phyloP scores from a whole-genome alignment of 2,888 invertebrate species.

The Oligia strigilis region DNA sequence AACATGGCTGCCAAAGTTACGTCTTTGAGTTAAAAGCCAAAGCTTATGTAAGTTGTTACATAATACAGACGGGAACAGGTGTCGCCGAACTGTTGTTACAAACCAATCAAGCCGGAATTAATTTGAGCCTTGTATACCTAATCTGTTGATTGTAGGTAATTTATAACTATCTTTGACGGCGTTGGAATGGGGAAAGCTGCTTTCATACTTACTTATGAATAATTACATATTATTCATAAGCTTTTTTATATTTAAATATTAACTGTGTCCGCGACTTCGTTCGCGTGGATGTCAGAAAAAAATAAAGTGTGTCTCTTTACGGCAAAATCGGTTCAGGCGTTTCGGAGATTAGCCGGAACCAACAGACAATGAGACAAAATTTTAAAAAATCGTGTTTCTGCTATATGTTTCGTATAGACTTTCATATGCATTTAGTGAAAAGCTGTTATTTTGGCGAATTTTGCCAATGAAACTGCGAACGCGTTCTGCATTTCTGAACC shows the following conservation, averaged over 20 bases:
- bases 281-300: background rate
- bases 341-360: background rate
- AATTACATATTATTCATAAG: too few relatives aligned
- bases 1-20: conserved; percentile 67
- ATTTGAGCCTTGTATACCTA: conserved; percentile 61
- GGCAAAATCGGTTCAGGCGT: background rate
- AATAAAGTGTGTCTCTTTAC: background rate
- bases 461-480: too few relatives aligned
- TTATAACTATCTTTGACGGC: conserved; percentile 46
- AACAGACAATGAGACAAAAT: background rate
- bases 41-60: conserved; percentile 70
- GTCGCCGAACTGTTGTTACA: conserved; percentile 66
- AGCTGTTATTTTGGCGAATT: background rate
- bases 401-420: too few relatives aligned
- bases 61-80: conserved; percentile 73
- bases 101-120: conserved; percentile 68
- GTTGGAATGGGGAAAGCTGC: background rate
- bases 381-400: too few relatives aligned
- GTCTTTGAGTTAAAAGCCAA: conserved; percentile 73
- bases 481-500: background rate
- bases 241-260: too few relatives aligned
- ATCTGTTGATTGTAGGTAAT: conserved; percentile 59
- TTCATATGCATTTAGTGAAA: background rate
- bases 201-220: background rate
- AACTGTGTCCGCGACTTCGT: background rate